These are phyloP conservation scores for Microplitis manilae DNA, from an alignment of 2,888 invertebrate genomes.

Conservation along the genomic window DNA sequence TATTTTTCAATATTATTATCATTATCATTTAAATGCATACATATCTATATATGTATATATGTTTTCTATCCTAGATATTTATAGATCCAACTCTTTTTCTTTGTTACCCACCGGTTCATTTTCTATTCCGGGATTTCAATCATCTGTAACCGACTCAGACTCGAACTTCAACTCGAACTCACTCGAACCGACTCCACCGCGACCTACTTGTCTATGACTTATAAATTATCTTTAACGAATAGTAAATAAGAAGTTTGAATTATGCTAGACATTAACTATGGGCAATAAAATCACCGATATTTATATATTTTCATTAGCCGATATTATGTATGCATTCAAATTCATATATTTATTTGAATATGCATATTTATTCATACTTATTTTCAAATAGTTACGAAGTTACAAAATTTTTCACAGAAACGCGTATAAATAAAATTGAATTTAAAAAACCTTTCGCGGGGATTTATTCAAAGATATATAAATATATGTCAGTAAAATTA, in stretches of 20 bases:
- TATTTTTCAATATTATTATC: background rate
- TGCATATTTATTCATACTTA: no score
- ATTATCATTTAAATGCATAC: background rate
- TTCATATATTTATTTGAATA: no score
- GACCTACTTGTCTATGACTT: slow-evolving; percentile 13
- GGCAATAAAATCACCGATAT: background rate
- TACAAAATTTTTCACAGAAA: no score
- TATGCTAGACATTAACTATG: background rate
- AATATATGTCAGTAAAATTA: no score
- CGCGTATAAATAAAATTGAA: no score
- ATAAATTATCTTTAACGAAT: background rate
- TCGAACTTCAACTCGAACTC: no score
- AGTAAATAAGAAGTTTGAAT: background rate
- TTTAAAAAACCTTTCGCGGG: no score
- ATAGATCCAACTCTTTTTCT: no score
- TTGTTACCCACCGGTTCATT: background rate
- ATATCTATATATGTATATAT: background rate
- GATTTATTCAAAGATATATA: no score
- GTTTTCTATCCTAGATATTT: no score
- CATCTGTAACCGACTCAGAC: background rate
- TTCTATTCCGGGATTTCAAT: slow-evolving; percentile 17
- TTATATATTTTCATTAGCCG: background rate
- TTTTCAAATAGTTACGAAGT: no score
- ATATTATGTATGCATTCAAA: background rate
- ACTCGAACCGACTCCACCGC: no score